Percentiles rank a stretch among this genome's conserved stretches.
These are phyloP conservation scores for Mimumesa dahlbomi DNA, from an alignment of 2,888 invertebrate species.

Conservation along the genomic window DNA sequence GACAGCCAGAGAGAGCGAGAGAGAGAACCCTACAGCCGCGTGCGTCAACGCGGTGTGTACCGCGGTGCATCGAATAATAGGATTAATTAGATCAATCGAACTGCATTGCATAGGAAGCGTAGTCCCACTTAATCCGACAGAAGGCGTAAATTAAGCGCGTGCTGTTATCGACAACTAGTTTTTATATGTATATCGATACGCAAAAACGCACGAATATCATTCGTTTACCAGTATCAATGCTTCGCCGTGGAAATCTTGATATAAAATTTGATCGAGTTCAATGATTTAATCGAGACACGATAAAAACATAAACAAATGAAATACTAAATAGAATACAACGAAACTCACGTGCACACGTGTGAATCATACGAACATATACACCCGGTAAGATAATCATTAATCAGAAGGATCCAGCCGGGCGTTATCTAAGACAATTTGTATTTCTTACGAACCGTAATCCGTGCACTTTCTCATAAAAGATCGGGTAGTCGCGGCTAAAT, in stretches of 20 bases:
- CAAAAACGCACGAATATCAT: neutral
- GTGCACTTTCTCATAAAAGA: conserved; percentile 58
- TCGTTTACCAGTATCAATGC: too few relatives aligned
- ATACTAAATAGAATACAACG: too few relatives aligned
- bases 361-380: too few relatives aligned
- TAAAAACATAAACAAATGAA: too few relatives aligned
- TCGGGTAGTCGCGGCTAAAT: conserved; percentile 49
- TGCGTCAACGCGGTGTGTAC: neutral
- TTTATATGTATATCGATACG: too few relatives aligned
- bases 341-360: too few relatives aligned
- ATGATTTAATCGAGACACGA: too few relatives aligned
- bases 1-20: too few relatives aligned
- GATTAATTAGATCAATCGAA: conserved; percentile 33
- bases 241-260: too few relatives aligned
- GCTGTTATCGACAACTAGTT: neutral
- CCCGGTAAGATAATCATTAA: conserved; percentile 53
- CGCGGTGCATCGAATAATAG: conserved; percentile 2
- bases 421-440: conserved; percentile 55
- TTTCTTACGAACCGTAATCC: conserved; percentile 57
- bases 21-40: neutral
- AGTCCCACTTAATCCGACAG: conserved; percentile 18
- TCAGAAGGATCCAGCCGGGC: conserved; percentile 45
- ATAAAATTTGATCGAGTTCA: too few relatives aligned
- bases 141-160: conserved; percentile 18
- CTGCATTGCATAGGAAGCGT: conserved; percentile 3